Evolutionary conservation across 2,888 invertebrate genomes (phyloP).

Genomic region (Caenorhabditis auriculariae): DNA sequence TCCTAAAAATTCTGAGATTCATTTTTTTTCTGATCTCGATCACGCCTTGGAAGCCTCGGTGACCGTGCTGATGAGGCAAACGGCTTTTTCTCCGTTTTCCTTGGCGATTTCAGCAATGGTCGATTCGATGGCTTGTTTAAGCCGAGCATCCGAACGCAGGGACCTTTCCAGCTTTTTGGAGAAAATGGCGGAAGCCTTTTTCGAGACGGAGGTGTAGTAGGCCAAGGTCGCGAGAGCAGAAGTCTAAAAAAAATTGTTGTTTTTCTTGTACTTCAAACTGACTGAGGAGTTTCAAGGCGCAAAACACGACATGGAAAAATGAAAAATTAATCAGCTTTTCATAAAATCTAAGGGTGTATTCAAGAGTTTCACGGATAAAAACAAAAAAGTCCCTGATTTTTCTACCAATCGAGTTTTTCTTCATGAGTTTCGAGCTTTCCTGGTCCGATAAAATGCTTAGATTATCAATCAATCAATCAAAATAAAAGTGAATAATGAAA

Average conservation of each 20-base stretch:
- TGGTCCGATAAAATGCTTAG: too few species aligned
- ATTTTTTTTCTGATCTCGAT: neutral
- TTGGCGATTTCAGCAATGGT: slow-evolving; percentile 1
- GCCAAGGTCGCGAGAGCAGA: slow-evolving; percentile 15
- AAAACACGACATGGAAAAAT: neutral
- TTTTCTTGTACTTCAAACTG: neutral
- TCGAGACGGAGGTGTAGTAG: slow-evolving; percentile 22
- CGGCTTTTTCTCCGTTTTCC: slow-evolving; percentile 12
- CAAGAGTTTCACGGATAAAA: too few species aligned
- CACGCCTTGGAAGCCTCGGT: neutral
- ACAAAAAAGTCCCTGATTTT: too few species aligned
- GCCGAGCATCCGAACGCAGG: neutral
- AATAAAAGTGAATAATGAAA: too few species aligned
- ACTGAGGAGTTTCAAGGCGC: neutral
- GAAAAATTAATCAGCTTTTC: too few species aligned
- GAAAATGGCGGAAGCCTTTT: slow-evolving; percentile 9
- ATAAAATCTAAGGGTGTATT: too few species aligned
- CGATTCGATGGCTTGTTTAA: slow-evolving; percentile 1
- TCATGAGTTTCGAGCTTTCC: neutral
- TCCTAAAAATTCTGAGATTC: neutral
- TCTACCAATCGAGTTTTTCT: slow-evolving; percentile 1
- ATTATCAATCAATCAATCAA: too few species aligned
- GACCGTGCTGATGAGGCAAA: slow-evolving; percentile 18
- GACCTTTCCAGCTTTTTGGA: slow-evolving; percentile 5
- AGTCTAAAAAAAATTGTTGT: slow-evolving; percentile 5